Base-by-base conservation (phyloP, 2,888 invertebrate species). In the Caenorhabditis angaria region DNA sequence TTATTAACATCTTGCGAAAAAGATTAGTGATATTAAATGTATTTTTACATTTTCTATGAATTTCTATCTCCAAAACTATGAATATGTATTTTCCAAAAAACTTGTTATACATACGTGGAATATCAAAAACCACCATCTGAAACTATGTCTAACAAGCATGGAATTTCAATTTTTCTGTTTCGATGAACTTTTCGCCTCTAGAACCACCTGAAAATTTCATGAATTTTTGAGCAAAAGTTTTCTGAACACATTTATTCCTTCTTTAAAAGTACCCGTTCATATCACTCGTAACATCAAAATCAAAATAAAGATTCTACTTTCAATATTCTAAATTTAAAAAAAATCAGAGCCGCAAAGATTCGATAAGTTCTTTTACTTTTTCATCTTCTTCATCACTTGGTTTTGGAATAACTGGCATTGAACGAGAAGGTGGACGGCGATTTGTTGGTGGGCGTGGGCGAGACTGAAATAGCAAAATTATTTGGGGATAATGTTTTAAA, bases 401-500 rank as follows among this genome's bases (percentile, higher is more conserved):
- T 3, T 4, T 8, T 24, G 54, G 3, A 27, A 27, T 27, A 3
- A 24, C 27, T 8, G 54, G 28, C 54, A 28, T 54, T 28, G 28
- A 56, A 20, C 55, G 55, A 32, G 58, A 24, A 4, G 58, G 58
- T 47, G 58, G 58, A 1, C 58, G 41, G 8, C 58, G 41, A 25
- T 58, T 58, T 2, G 32, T 28, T 22, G 58, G 58, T 24, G 41
- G 41, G 18, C 58, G 41, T 3, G 58, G 47, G n/a, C 58, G 58
- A 10, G 12, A 18, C 58, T 58, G 18, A 41, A 41, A 53, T 20
- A 50, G 8, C 14, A n/a, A n/a, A n/a, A n/a, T n/a, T n/a, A n/a
- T n/a, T n/a, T n/a, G n/a, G n/a, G n/a, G n/a, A n/a, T n/a, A n/a
- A n/a, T n/a, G n/a, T 18, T 28, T 14, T 14, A 54, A 28, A 6